Conservation (phyloP, 2,797 vertebrate genomes). For the Neopelma chrysocephalum region DNA sequence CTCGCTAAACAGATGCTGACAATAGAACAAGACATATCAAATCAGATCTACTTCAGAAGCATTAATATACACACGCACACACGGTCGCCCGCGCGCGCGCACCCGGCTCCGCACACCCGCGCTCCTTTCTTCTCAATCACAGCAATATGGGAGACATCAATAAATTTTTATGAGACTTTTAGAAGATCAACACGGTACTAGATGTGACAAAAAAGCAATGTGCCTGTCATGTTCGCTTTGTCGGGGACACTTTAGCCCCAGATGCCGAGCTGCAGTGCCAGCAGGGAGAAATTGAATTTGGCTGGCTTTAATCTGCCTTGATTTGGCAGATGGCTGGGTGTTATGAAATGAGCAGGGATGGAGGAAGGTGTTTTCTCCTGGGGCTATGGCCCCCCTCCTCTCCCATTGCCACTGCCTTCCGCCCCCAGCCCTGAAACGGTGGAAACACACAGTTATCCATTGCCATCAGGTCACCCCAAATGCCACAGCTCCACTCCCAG, state of each 20-base stretch:
- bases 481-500: background rate
- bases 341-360: slow-evolving; percentile 71
- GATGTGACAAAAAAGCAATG: slow-evolving; percentile 79
- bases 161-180: slow-evolving; percentile 82
- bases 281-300: slow-evolving; percentile 81
- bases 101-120: slow-evolving; percentile 24
- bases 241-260: slow-evolving; percentile 71
- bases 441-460: background rate
- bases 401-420: background rate
- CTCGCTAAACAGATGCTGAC: slow-evolving; percentile 86
- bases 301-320: slow-evolving; percentile 79
- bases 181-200: slow-evolving; percentile 78
- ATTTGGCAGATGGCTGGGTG: slow-evolving; percentile 78
- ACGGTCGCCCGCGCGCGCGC: background rate
- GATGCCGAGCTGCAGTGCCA: slow-evolving; percentile 71
- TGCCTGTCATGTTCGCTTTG: slow-evolving; percentile 80
- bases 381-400: background rate
- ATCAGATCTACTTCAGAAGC: slow-evolving; percentile 87
- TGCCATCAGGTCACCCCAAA: background rate
- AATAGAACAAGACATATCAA: slow-evolving; percentile 90
- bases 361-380: slow-evolving; percentile 58
- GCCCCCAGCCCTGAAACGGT: background rate
- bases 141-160: slow-evolving; percentile 74
- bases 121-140: slow-evolving; percentile 62
- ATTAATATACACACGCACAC: slow-evolving; percentile 80